Evolutionary conservation across 2,797 vertebrate genomes (phyloP).

Genomic region (Eidolon dupreanum): DNA sequence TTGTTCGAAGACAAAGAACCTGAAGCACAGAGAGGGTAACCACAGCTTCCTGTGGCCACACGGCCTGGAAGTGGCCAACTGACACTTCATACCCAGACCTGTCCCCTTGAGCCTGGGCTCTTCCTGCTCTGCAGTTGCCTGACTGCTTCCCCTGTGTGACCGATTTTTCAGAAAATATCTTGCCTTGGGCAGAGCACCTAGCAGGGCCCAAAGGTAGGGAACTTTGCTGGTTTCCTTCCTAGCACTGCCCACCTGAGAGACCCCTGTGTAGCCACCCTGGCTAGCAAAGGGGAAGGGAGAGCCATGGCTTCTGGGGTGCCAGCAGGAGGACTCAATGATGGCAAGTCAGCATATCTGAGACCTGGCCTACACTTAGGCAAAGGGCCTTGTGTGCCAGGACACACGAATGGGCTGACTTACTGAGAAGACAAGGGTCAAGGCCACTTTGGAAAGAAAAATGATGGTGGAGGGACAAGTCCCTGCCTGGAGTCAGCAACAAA

Average conservation of each 20-base stretch:
- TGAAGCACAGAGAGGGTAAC: neutral
- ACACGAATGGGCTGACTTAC: accelerated
- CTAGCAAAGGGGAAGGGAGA: neutral
- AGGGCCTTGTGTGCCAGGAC: neutral
- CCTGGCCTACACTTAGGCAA: neutral
- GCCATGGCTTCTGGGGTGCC: accelerated
- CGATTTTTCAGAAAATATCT: neutral
- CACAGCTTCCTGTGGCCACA: neutral
- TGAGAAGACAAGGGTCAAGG: neutral
- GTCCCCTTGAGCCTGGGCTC: neutral
- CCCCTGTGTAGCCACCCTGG: neutral
- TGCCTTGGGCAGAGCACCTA: neutral
- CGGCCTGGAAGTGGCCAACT: neutral
- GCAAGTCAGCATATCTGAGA: accelerated
- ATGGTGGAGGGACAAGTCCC: neutral
- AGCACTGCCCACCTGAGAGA: neutral
- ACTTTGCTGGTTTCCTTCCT: neutral
- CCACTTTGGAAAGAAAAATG: neutral
- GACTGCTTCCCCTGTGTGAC: neutral
- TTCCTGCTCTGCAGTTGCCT: accelerated
- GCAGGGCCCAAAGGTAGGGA: neutral
- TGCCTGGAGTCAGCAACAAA: neutral
- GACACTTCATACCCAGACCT: neutral
- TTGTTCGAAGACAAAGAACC: neutral
- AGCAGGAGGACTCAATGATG: accelerated